These are phyloP conservation scores for Caloenas nicobarica DNA, from an alignment of 2,113 vertebrate genomes.

Conservation along the genomic window DNA sequence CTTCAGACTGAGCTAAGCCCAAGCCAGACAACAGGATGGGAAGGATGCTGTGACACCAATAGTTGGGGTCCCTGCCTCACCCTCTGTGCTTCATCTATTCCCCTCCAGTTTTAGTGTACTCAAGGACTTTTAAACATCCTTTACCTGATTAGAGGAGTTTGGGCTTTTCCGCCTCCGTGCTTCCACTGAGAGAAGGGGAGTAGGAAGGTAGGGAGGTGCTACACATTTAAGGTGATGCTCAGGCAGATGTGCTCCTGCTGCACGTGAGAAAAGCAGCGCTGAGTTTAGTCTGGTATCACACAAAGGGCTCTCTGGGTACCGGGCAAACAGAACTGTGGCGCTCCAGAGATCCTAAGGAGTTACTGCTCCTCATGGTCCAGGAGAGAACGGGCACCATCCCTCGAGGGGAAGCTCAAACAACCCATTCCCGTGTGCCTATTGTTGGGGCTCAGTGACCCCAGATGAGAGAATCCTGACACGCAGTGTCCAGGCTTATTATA, in stretches of 20 bases:
- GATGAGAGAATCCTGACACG: background rate
- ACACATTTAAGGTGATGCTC: background rate
- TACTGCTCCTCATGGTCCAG: background rate
- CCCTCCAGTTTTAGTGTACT: background rate
- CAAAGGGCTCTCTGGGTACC: background rate
- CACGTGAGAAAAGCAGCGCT: background rate
- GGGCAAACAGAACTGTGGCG: background rate
- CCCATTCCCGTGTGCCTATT: rapidly evolving
- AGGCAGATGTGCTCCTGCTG: rapidly evolving
- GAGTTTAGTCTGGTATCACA: background rate
- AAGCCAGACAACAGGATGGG: background rate
- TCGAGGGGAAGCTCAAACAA: background rate
- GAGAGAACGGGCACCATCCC: background rate
- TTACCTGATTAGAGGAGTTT: background rate
- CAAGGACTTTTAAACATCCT: background rate
- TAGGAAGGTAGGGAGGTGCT: background rate
- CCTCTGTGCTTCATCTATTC: background rate
- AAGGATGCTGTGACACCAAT: background rate
- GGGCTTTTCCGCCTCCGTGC: rapidly evolving
- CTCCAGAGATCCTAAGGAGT: background rate
- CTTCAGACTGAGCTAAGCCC: background rate
- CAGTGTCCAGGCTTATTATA: background rate
- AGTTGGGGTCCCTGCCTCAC: background rate
- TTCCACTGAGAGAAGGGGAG: background rate
- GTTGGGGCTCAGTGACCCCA: background rate